Base-by-base conservation (phyloP, 1,140 invertebrate genomes). In the Hermetia illucens region DNA sequence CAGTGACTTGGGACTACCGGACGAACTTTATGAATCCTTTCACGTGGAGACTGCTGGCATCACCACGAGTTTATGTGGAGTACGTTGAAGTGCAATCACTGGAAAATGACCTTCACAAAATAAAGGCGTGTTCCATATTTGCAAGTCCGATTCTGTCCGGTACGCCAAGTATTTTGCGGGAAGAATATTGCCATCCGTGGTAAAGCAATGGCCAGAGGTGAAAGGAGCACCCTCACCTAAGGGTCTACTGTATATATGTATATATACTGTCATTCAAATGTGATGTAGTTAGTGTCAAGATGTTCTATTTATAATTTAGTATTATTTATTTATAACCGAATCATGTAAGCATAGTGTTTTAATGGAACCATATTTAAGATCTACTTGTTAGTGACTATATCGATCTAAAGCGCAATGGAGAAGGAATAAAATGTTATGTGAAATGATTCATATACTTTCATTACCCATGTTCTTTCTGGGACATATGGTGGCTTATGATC, bases 11-110 rank as follows among this genome's bases (percentile, higher is more conserved):
- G 82, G 71, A 76, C 45, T 83, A 83, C 44, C 72, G 78, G 41
- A 77, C 75, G 2, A 83, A 73, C 36, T 50, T 84, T 6, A 71
- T 87, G 40, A 88, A 87, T 58, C 82, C 83, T 1, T 68, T 88
- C 25, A 86, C 82, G 0, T 88, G 83, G 84, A 65, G 84, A 38
- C 56, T 86, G 4, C 58, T 87, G 6, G 68, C 76, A 36, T 72
- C 71, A 13, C 78, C 83, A 1, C 70, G 72, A 36, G 72, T 81
- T 24, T 81, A 77, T 46, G 58, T 86, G 20, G 72, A 76, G 21
- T 75, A 74, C 32, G 53, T 86, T n/a, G 70, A 69, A 15, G 60
- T 85, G 21, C 76, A 79, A 38, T 75, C 70, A n/a, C 58, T 82
- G 42, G 79, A 82, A 58, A 44, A 49, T 24, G 43, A 41, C 13